A percentile compares a stretch with the other conserved stretches of the same genome.
phyloP scores from a whole-genome alignment of 2,888 invertebrate species.

The Drosophila anomalata region DNA sequence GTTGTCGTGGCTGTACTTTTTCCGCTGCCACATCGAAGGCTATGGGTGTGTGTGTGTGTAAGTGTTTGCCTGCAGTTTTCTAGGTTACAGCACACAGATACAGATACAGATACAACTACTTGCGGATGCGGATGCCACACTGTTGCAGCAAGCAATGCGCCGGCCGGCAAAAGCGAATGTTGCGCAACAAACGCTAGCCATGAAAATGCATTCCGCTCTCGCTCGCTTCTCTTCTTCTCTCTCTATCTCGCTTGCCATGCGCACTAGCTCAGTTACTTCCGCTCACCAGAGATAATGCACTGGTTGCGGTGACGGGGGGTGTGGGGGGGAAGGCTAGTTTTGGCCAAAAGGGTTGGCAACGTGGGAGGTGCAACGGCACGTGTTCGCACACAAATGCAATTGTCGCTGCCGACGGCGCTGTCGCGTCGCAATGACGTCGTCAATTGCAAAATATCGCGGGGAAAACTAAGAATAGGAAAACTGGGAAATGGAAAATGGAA shows the following conservation, averaged over 20 bases:
- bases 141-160: slow-evolving; percentile 59
- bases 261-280: slow-evolving; percentile 64
- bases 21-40: slow-evolving; percentile 27
- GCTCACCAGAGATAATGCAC: slow-evolving; percentile 32
- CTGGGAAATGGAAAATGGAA: slow-evolving; percentile 28
- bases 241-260: slow-evolving; percentile 54
- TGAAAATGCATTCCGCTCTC: slow-evolving; percentile 63
- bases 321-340: neutral
- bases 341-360: slow-evolving; percentile 19
- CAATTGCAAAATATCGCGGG: slow-evolving; percentile 14
- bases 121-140: slow-evolving; percentile 40
- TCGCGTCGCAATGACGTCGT: slow-evolving; percentile 57
- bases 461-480: neutral
- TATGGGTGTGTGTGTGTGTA: slow-evolving; percentile 19
- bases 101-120: slow-evolving; percentile 33
- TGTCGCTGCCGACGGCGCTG: slow-evolving; percentile 39
- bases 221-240: slow-evolving; percentile 20
- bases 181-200: slow-evolving; percentile 63
- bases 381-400: slow-evolving; percentile 79
- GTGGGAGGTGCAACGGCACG: slow-evolving; percentile 72
- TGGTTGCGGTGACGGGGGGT: neutral
- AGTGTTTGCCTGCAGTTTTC: slow-evolving; percentile 62
- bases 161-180: slow-evolving; percentile 75
- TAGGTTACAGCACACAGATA: slow-evolving; percentile 58
- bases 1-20: slow-evolving; percentile 78